A percentile compares a stretch with the other conserved stretches of the same genome.
phyloP scores from a whole-genome alignment of 2,888 invertebrate genomes.

The Tetragonula carbonaria region DNA sequence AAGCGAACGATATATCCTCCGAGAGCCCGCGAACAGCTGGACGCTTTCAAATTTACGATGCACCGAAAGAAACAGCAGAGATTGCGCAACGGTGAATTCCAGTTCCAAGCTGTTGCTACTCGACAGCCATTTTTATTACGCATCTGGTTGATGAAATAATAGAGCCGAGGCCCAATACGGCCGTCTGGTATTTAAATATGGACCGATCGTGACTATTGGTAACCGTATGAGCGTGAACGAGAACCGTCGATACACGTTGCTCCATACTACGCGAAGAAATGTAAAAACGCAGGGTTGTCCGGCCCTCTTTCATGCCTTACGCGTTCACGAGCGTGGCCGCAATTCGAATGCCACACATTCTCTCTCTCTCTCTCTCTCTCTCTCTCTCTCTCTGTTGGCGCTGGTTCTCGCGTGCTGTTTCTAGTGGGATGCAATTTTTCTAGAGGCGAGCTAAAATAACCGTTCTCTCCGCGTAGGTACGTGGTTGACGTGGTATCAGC shows the following conservation, averaged over 20 bases:
- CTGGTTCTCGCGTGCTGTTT: neutral
- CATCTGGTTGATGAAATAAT: conserved; percentile 62
- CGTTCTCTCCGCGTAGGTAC: conserved; percentile 60
- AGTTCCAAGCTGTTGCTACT: conserved; percentile 23
- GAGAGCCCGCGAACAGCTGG: conserved; percentile 24
- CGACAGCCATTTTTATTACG: conserved; percentile 57
- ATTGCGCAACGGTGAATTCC: conserved; percentile 47
- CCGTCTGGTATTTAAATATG: conserved; percentile 53
- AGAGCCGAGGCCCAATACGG: conserved; percentile 48
- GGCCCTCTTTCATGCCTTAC: conserved; percentile 19
- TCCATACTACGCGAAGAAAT: conserved; percentile 10
- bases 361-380: conserved; percentile 29
- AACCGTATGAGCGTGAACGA: conserved; percentile 55
- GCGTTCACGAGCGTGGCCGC: conserved; percentile 10
- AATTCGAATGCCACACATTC: conserved; percentile 60
- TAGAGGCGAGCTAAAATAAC: conserved; percentile 58
- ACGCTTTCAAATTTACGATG: conserved; percentile 52
- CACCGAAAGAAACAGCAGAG: conserved; percentile 34
- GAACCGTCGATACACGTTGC: conserved; percentile 26
- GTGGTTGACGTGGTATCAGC: conserved; percentile 60
- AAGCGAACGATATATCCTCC: conserved; percentile 5
- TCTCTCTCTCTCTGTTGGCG: conserved; percentile 26
- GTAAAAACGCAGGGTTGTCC: conserved; percentile 57
- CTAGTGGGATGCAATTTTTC: conserved; percentile 65
- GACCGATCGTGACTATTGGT: conserved; percentile 45